These are phyloP conservation scores for Deilephila porcellus DNA, from an alignment of 2,888 invertebrate genomes.

Conservation along the genomic window DNA sequence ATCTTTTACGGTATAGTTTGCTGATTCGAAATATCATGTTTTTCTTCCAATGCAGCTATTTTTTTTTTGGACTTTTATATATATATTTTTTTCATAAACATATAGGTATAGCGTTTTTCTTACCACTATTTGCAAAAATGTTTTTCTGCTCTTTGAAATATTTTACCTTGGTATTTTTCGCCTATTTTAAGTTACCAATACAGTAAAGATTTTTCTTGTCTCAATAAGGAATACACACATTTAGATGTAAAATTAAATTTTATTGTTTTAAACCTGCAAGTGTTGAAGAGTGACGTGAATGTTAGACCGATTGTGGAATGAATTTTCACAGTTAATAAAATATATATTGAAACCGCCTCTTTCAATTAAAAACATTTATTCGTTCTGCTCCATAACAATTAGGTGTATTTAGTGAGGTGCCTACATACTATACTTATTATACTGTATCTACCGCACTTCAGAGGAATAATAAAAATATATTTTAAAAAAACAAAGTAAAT, in stretches of 20 bases:
- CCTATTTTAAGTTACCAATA: neutral
- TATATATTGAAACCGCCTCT: slow-evolving; percentile 59
- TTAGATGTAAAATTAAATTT: slow-evolving; percentile 34
- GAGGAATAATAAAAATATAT: neutral
- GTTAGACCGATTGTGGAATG: slow-evolving; percentile 66
- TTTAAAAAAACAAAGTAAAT: too few species aligned
- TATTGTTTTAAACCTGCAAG: slow-evolving; percentile 38
- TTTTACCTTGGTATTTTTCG: too few species aligned
- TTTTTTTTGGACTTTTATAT: too few species aligned
- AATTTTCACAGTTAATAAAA: slow-evolving; percentile 76
- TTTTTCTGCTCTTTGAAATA: too few species aligned
- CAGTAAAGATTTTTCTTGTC: slow-evolving; percentile 12
- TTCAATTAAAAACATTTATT: slow-evolving; percentile 54
- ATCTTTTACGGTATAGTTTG: neutral
- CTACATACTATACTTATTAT: neutral
- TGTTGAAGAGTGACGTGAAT: slow-evolving; percentile 60
- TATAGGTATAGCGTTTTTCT: too few species aligned
- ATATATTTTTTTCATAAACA: too few species aligned
- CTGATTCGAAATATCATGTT: neutral
- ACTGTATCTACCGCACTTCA: neutral
- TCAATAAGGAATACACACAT: neutral
- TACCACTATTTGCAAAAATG: too few species aligned
- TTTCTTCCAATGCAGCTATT: neutral
- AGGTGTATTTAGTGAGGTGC: slow-evolving; percentile 28
- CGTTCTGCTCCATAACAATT: slow-evolving; percentile 49